Base-by-base conservation (phyloP, 2,797 vertebrate species). In the Propithecus perrieri region DNA sequence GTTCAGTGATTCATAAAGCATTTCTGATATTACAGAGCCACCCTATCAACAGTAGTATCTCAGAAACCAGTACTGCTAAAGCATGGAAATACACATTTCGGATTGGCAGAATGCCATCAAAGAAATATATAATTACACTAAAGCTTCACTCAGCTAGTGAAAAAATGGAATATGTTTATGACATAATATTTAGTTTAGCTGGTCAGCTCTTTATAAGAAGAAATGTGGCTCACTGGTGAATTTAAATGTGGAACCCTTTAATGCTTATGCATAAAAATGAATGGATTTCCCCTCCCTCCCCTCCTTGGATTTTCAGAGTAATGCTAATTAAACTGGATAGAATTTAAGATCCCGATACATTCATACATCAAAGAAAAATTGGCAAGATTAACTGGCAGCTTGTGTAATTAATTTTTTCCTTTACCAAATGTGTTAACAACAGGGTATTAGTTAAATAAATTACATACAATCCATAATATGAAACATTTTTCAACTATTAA, bases 231-330 rank as follows among this genome's bases (percentile, higher is more conserved):
- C 33, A 75, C 4, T 17, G 14, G 15, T 67, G 12, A 95, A 91
- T 92, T 86, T 94, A 80, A 94, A 86, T 85, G 86, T 86, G 57
- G 33, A 91, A 46, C 0, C 4, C 9, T 95, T 89, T 79, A 74
- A 80, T 83, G 48, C 4, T 94, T 89, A 87, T 71, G 43, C 18
- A 72, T 89, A 59, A 95, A 80, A 86, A 72, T 79, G 22, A 84
- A 92, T 38, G 17, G 46, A 48, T 80, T 87, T 83, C 4, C 6
- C 20, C 48, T 55, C 11, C 13, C 6, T 43, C 4, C 1, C 18
- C 33, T 87, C 17, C 50, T 93, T 46, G n/a, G 28, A 41, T 85
- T 78, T 71, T 33, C 67, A 89, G 15, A 46, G 85, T 76, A 84
- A 93, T 86, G 67, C 55, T 76, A 89, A 91, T 91, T 89, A 87